Base-by-base conservation (phyloP, 2,113 vertebrate genomes). In the Cervus canadensis region DNA sequence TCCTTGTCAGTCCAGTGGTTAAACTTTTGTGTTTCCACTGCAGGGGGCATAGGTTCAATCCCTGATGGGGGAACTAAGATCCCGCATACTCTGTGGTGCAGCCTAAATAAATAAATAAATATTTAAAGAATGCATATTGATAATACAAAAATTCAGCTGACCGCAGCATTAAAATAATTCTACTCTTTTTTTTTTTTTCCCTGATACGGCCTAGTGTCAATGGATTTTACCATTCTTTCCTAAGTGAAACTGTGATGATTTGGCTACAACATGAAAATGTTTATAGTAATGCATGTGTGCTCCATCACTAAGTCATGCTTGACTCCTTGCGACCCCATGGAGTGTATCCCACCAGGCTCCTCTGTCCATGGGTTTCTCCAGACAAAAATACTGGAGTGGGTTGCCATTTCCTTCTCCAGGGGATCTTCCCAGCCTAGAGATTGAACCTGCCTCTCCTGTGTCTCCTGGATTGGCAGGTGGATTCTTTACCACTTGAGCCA, bases 381-480 rank as follows among this genome's bases (percentile, higher is more conserved):
- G 1, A 13, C 1, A 40, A 74, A 36, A 40, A 13, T 43, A 74
- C 21, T 74, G 36, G 71, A 43, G 71, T 43, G 71, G 36, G 21
- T 12, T 74, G 36, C 71, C 36, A 43, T 74, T 74, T 43, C 71
- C 23, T 74, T 74, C 36, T 43, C 23, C 36, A 71, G 36, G 71
- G 36, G 0, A 43, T 74, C 71, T 76, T 43, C 23, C 23, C 12
- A 43, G 11, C 36, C 71, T 43, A 43, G 71, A 26, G 23, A 76
- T 2, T 25, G 36, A 43, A 40, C 10, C 67, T 2, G 0, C 67
- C 67, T 71, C n/a, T 23, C 71, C 36, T 26, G 6, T 0, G 0
- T 76, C 71, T 43, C 71, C 71, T 76, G 25, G 36, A 25, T 26
- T 76, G 71, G 3, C 71, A 74, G 21, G 36, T 43, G 23, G 36